Percentiles rank a stretch among this genome's conserved stretches.
Evolutionary conservation across 2,797 vertebrate species (phyloP).

Genomic region (Cossypha dichroa): DNA sequence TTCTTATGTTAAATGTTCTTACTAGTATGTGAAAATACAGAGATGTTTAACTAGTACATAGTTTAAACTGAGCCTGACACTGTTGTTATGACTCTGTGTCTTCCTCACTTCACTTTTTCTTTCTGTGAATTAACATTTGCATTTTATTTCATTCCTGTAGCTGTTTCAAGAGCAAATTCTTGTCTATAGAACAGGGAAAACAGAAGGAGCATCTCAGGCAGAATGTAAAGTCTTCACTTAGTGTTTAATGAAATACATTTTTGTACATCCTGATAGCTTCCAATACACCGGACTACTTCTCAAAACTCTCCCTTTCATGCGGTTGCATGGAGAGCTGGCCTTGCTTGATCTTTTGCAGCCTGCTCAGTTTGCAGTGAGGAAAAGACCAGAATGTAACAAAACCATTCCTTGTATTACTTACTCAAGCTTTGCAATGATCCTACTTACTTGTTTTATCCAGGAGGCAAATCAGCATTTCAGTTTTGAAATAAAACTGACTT

Average conservation of each 20-base stretch:
- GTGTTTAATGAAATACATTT: background rate
- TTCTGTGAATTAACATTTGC: background rate
- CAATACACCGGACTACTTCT: background rate
- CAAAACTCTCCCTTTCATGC: background rate
- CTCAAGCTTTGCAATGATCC: background rate
- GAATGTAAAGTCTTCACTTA: background rate
- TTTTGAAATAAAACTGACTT: background rate
- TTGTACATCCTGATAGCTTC: background rate
- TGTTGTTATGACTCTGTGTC: background rate
- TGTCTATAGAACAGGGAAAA: background rate
- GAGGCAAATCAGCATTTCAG: background rate
- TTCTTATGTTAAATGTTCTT: conserved; percentile 24
- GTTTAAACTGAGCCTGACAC: background rate
- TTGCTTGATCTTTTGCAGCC: background rate
- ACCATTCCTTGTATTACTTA: background rate
- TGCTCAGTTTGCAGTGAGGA: background rate
- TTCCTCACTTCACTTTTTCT: background rate
- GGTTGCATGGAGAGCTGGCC: background rate
- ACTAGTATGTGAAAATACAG: conserved; percentile 16
- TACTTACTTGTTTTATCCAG: background rate
- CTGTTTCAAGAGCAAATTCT: background rate
- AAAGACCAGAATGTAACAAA: background rate
- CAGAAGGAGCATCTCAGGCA: background rate
- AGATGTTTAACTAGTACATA: background rate
- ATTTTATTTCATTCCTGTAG: background rate